Percentiles rank a stretch among this genome's conserved stretches.
phyloP scores from a whole-genome alignment of 2,888 invertebrate species.

The Drosophila recens region DNA sequence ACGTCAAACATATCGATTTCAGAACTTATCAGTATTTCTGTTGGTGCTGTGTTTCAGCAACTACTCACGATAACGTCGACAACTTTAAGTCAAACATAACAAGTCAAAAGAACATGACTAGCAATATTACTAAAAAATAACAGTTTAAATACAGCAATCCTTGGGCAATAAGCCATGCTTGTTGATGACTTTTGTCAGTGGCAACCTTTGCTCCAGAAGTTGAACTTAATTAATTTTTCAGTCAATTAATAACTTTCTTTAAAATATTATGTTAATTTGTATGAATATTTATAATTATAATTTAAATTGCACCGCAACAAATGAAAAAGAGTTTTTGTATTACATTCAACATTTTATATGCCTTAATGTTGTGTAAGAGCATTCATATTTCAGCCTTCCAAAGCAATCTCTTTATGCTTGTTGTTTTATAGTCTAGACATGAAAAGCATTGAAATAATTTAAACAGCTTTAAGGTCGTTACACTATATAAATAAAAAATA shows the following conservation, averaged over 20 bases:
- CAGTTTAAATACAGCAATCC: constrained; percentile 1
- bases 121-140: constrained; percentile 17
- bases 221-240: too few relatives aligned
- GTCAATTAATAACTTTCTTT: too few relatives aligned
- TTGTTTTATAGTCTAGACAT: not conserved
- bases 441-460: not conserved
- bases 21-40: constrained; percentile 16
- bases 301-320: too few relatives aligned
- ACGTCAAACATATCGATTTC: constrained; percentile 20
- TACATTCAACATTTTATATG: not conserved
- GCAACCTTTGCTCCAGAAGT: too few relatives aligned
- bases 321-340: too few relatives aligned
- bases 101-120: constrained; percentile 44
- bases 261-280: too few relatives aligned
- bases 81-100: constrained; percentile 13
- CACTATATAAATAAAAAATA: too few relatives aligned
- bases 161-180: not conserved
- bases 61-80: constrained; percentile 21
- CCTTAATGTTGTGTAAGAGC: not conserved
- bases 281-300: not conserved
- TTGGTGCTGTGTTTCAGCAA: not conserved
- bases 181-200: not conserved
- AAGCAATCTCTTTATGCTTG: not conserved
- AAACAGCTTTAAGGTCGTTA: constrained; percentile 52
- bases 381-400: not conserved